phyloP scores from a whole-genome alignment of 2,113 vertebrate genomes.

The Monarcha castaneiventris region DNA sequence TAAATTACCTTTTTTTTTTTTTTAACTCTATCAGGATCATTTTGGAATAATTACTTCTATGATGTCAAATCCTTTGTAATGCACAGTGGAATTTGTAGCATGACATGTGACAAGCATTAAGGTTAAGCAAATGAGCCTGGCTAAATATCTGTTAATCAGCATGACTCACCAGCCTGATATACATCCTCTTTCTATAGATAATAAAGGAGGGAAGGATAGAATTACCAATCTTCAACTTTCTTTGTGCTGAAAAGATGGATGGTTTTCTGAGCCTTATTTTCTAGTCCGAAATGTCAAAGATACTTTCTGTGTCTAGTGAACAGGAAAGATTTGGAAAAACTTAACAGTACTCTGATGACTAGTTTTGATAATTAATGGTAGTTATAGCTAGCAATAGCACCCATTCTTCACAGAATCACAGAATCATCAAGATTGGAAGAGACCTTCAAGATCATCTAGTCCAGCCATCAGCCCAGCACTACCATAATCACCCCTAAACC shows the following conservation, averaged over 20 bases:
- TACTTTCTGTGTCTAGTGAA: background rate
- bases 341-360: rapidly evolving
- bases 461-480: background rate
- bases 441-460: background rate
- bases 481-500: background rate
- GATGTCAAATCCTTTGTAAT: slow-evolving; percentile 59
- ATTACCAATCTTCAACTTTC: background rate
- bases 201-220: background rate
- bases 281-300: background rate
- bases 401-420: background rate
- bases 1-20: slow-evolving; percentile 62
- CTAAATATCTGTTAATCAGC: slow-evolving; percentile 35
- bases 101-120: slow-evolving; percentile 14
- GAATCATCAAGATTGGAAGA: background rate
- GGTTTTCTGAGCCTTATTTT: background rate
- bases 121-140: slow-evolving; percentile 20
- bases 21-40: slow-evolving; percentile 50
- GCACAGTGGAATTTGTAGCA: slow-evolving; percentile 21
- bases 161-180: slow-evolving; percentile 38
- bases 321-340: background rate
- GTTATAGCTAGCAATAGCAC: background rate
- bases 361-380: background rate
- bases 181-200: slow-evolving; percentile 13
- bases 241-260: background rate
- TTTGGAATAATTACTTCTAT: slow-evolving; percentile 68